These are phyloP conservation scores for Amphiprion clarkii DNA, from an alignment of 2,797 vertebrate species.

Conservation along the genomic window DNA sequence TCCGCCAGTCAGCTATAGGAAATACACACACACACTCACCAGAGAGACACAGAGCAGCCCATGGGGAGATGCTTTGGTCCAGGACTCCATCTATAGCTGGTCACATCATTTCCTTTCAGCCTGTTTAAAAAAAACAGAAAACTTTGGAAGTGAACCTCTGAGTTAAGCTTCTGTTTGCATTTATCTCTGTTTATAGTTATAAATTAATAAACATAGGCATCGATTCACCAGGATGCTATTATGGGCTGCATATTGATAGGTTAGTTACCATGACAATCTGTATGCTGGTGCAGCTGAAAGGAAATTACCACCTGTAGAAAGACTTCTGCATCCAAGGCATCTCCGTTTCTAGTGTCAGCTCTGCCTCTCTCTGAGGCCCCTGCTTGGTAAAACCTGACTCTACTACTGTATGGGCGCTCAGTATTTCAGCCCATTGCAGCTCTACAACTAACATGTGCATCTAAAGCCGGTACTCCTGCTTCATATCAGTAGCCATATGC, in stretches of 20 bases:
- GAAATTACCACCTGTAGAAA: constrained; percentile 67
- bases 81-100: constrained; percentile 20
- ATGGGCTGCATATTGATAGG: constrained; percentile 63
- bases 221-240: constrained; percentile 35
- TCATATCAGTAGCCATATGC: constrained; percentile 71
- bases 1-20: constrained; percentile 68
- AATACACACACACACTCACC: constrained; percentile 59
- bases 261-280: constrained; percentile 64
- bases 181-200: constrained; percentile 32
- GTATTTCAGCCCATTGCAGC: constrained; percentile 69
- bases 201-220: constrained; percentile 47
- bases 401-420: constrained; percentile 60
- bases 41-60: constrained; percentile 54
- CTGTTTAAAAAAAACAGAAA: not conserved
- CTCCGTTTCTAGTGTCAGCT: constrained; percentile 66
- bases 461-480: constrained; percentile 70
- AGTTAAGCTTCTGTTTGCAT: constrained; percentile 14
- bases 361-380: constrained; percentile 74
- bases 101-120: constrained; percentile 55
- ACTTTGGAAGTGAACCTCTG: constrained; percentile 32
- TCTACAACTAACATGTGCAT: constrained; percentile 69
- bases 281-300: constrained; percentile 59
- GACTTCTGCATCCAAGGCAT: constrained; percentile 62
- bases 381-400: constrained; percentile 84
- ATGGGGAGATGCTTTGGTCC: constrained; percentile 54